A percentile compares a stretch with the other conserved stretches of the same genome.
These are phyloP conservation scores for Stigmatopora argus DNA, from an alignment of 2,113 vertebrate genomes.

Conservation along the genomic window DNA sequence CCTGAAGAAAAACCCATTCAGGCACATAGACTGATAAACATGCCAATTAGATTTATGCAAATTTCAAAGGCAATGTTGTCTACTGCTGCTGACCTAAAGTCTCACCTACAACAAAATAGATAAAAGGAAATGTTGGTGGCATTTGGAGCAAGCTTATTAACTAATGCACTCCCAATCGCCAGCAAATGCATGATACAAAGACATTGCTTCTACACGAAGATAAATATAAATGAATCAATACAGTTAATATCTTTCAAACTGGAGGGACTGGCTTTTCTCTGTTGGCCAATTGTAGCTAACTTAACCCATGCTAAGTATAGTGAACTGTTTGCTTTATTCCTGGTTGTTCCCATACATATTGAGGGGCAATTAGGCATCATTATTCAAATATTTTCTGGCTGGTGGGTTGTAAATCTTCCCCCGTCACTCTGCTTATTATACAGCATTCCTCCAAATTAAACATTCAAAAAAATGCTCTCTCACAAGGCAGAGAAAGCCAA, in stretches of 20 bases:
- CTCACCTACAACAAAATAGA: too few species aligned
- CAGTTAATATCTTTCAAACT: not conserved
- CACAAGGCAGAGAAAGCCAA: constrained; percentile 12
- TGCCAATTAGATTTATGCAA: too few species aligned
- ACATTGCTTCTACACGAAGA: too few species aligned
- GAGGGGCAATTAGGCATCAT: constrained; percentile 44
- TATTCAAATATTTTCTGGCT: constrained; percentile 46
- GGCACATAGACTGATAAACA: too few species aligned
- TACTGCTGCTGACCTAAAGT: too few species aligned
- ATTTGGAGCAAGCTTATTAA: too few species aligned
- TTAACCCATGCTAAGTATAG: constrained; percentile 34
- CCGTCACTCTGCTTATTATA: constrained; percentile 46
- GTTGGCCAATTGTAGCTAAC: constrained; percentile 7
- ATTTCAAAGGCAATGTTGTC: too few species aligned
- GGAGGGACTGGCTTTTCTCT: not conserved
- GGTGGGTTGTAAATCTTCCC: constrained; percentile 40
- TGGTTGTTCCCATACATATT: constrained; percentile 49
- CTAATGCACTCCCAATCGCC: too few species aligned
- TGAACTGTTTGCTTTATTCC: constrained; percentile 45
- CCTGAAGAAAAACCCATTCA: too few species aligned
- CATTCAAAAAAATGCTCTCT: constrained; percentile 32
- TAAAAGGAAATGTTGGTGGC: too few species aligned
- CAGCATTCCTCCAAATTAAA: constrained; percentile 38
- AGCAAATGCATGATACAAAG: too few species aligned
- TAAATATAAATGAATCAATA: not conserved